Percentiles rank a stretch among this genome's conserved stretches.
These are phyloP conservation scores for Neotragus pygmaeus DNA, from an alignment of 2,113 vertebrate genomes.

Conservation along the genomic window DNA sequence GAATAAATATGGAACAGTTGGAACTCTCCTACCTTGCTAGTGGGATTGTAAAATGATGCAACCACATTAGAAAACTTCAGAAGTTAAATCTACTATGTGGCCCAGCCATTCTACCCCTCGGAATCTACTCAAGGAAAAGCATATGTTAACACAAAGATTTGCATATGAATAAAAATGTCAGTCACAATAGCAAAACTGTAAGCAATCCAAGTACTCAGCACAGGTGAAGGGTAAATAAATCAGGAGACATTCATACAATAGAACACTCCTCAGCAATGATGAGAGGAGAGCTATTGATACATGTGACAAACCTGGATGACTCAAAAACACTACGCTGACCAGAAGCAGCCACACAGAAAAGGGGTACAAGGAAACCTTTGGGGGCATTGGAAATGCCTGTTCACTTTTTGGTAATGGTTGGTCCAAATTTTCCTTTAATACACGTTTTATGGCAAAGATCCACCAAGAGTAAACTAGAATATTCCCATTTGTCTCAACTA, in stretches of 20 bases:
- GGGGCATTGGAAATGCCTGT: background rate
- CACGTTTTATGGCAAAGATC: slow-evolving; percentile 58
- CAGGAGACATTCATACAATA: background rate
- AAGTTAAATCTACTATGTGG: background rate
- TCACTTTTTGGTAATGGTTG: background rate
- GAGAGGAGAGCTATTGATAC: background rate
- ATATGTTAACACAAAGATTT: background rate
- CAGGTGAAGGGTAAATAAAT: background rate
- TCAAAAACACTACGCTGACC: background rate
- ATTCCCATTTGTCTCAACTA: slow-evolving; percentile 54
- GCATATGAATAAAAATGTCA: background rate
- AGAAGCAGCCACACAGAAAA: background rate
- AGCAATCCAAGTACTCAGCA: background rate
- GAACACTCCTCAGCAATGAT: background rate
- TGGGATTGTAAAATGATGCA: background rate
- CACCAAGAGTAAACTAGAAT: slow-evolving; percentile 48
- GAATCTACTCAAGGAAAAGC: background rate
- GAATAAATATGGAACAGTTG: background rate
- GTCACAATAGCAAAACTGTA: background rate
- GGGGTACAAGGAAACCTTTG: background rate
- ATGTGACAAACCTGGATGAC: background rate
- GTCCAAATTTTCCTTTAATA: background rate
- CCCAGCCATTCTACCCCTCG: background rate
- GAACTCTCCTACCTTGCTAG: background rate
- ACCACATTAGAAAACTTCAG: background rate